These are phyloP conservation scores for Anastrepha ludens DNA, from an alignment of 1,140 invertebrate genomes.

Conservation along the genomic window DNA sequence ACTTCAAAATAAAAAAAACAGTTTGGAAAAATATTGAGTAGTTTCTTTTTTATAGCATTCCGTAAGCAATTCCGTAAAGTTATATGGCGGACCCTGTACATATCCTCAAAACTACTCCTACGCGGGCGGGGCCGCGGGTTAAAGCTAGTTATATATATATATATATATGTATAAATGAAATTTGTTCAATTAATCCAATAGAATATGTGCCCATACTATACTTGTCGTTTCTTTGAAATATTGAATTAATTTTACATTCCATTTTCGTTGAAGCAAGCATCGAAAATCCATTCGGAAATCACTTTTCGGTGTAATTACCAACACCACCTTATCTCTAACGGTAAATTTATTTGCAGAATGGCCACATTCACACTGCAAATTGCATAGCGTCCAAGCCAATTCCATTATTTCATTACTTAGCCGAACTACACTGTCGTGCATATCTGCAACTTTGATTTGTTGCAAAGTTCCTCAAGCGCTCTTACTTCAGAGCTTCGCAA, in stretches of 20 bases:
- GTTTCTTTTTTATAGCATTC: too few relatives aligned
- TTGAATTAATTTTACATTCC: conserved; percentile 17
- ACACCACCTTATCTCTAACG: neutral
- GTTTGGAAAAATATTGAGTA: too few relatives aligned
- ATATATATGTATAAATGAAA: neutral
- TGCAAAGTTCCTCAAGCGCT: neutral
- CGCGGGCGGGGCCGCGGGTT: too few relatives aligned
- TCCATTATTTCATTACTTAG: conserved; percentile 41
- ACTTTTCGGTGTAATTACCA: conserved; percentile 28
- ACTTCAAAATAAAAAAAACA: too few relatives aligned
- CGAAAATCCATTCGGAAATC: conserved; percentile 12
- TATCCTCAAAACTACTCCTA: too few relatives aligned
- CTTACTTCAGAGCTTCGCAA: neutral
- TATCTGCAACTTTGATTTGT: conserved; percentile 41
- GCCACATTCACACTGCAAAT: neutral
- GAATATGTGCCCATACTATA: too few relatives aligned
- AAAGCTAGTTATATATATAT: neutral
- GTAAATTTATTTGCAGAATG: conserved; percentile 1
- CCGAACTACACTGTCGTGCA: neutral
- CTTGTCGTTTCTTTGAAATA: neutral
- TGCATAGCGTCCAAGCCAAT: neutral
- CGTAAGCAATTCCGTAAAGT: too few relatives aligned
- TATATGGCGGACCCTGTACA: too few relatives aligned
- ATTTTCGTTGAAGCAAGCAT: neutral
- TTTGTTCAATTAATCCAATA: too few relatives aligned